Conservation (phyloP, 1,140 invertebrate species). For the Pseudomyrmex concolor region DNA sequence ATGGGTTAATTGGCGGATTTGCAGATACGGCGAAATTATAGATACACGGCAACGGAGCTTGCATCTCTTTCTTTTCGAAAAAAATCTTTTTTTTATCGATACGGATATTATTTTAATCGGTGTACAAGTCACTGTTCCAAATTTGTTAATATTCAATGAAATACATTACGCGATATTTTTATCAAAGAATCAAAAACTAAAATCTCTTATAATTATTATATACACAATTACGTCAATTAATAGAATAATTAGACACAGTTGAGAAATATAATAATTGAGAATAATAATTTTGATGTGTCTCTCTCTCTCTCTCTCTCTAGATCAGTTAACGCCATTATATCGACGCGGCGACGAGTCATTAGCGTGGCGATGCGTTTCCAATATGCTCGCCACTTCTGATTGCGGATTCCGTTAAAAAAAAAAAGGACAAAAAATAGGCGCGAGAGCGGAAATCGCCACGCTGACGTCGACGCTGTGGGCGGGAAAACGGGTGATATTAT, state of each 20-base stretch:
- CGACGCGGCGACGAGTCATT: constrained; percentile 35
- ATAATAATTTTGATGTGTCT: too few relatives aligned
- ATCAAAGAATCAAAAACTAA: too few relatives aligned
- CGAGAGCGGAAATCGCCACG: background rate
- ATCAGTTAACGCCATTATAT: constrained; percentile 7
- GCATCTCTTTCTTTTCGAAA: background rate
- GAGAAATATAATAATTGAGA: too few relatives aligned
- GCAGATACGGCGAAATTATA: constrained; percentile 44
- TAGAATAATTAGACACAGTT: too few relatives aligned
- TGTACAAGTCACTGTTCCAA: too few relatives aligned
- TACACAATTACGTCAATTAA: too few relatives aligned
- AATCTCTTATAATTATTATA: too few relatives aligned
- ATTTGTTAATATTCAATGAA: too few relatives aligned
- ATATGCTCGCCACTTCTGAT: constrained; percentile 39
- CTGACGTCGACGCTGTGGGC: constrained; percentile 23
- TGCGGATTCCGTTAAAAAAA: constrained; percentile 8
- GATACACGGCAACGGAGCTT: background rate
- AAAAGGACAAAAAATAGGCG: constrained; percentile 40
- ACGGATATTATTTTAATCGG: too few relatives aligned
- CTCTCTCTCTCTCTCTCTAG: background rate
- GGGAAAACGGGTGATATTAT: constrained; percentile 28
- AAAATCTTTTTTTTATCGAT: too few relatives aligned
- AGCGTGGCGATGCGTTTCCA: constrained; percentile 53
- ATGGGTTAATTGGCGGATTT: constrained; percentile 49
- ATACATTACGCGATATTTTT: too few relatives aligned